Evolutionary conservation across 2,113 vertebrate species (phyloP), one percentile per base, ranked within the genome.

Genomic region (Lophius piscatorius): DNA sequence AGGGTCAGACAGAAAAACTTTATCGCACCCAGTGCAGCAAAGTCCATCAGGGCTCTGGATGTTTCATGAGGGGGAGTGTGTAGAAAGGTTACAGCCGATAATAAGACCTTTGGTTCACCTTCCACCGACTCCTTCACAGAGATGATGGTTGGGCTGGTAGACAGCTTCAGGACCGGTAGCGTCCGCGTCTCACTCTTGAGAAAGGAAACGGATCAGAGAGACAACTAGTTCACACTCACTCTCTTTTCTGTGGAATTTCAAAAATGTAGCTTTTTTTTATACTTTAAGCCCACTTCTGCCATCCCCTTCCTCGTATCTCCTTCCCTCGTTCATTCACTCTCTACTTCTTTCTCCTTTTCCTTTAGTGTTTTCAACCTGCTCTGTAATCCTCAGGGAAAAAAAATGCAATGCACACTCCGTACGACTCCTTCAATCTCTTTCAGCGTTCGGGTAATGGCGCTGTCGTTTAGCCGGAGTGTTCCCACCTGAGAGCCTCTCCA

Each of bases 401-500:
- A 64, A 83, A 74, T 74, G 75, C 70, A 67, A 61, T 39, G 40
- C 21, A 10, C 46, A 26, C 76, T 77, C 47, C 52, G 56, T 45
- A 26, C 20, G 2, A 34, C n/a, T 51, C 55, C 49, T 16, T 34
- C 69, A 49, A 46, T 72, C 73, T 78, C 70, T 68, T 42, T 70
- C 75, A 40, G 61, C 18, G 31, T 68, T 36, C 29, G 74, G 74
- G 63, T 82, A 86, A 86, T 80, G 71, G 59, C 16, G 54, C 61
- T 62, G 70, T 70, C 67, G 35, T 68, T 82, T 65, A 65, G 58
- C 70, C 29, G 40, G 9, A 14, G 11, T 42, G 22, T 49, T 17
- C 2, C 42, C 39, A 13, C 69, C 47, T 56, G n/a, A 68, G 50
- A 36, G 35, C 63, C 72, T 58, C 70, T 68, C 39, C 38, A 65